Base-by-base conservation (phyloP, 2,113 vertebrate genomes). In the Syrrhaptes paradoxus region DNA sequence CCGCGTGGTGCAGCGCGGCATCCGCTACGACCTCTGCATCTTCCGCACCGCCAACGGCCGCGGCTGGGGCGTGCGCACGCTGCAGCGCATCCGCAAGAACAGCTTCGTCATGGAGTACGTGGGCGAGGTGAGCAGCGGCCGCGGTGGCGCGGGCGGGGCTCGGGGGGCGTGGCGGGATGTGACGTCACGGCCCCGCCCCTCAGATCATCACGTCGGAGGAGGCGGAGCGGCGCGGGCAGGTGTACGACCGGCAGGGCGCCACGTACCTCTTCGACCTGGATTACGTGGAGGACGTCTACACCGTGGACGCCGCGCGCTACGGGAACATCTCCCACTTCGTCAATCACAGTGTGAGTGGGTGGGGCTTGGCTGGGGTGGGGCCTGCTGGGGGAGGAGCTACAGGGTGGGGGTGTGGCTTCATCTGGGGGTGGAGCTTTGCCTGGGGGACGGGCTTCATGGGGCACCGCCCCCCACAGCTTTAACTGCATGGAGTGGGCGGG, bases 281-380 rank as follows among this genome's bases (percentile, higher is more conserved):
- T 96, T 98, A 98, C 11, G 98, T 98, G 85, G 98, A 99, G 79
- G 98, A 98, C 10, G 98, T 99, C 8, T 99, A 99, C 96, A 99
- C 99, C 1, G 99, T 99, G 96, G 99, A 99, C 28, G 99, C 99
- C 2, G 98, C 99, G 41, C 98, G 98, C 89, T 98, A 98, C 7
- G 99, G 99, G 79, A 99, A 99, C 97, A 98, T 99, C 95, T 99
- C 99, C 31, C 99, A 99, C 96, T 99, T 99, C 67, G 99, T 99
- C 95, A 99, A 99, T 97, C 99, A 99, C 97, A 99, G 99, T 61
- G 99, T 99, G 95, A 98, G 99, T 98, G 2, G 54, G n/a, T 4
- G 45, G 58, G 75, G 25, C 48, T 22, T 22, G 48, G 48, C 48
- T 11, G 10, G 48, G 48, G 21, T 20, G 20, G 13, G 46, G 54